Percentiles rank a stretch among this genome's conserved stretches.
phyloP scores from a whole-genome alignment of 2,888 invertebrate genomes.

The Hofmannophila pseudospretella region DNA sequence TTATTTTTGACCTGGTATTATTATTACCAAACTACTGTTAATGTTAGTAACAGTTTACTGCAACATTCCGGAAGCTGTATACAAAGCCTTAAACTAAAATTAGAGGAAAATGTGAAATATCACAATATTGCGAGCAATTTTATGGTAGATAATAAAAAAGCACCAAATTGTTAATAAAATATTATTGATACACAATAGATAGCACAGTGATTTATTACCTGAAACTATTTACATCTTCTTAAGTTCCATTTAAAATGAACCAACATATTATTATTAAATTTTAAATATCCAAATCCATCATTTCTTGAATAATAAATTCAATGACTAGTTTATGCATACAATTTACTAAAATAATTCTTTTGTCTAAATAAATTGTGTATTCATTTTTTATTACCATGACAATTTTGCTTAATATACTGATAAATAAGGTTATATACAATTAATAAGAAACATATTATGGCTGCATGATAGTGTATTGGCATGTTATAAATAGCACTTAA shows the following conservation, averaged over 20 bases:
- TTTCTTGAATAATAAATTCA: slow-evolving; percentile 13
- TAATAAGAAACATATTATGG: slow-evolving; percentile 68
- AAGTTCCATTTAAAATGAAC: slow-evolving; percentile 1
- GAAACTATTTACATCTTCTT: slow-evolving; percentile 58
- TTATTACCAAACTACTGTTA: slow-evolving; percentile 49
- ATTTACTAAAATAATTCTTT: slow-evolving; percentile 24
- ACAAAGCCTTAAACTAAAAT: slow-evolving; percentile 68
- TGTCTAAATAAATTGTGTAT: slow-evolving; percentile 24
- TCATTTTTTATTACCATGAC: slow-evolving; percentile 45
- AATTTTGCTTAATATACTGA: slow-evolving; percentile 70
- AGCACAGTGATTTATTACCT: slow-evolving; percentile 27
- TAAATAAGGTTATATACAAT: slow-evolving; percentile 73
- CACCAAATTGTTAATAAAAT: slow-evolving; percentile 64
- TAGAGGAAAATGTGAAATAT: slow-evolving; percentile 53
- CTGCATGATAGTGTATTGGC: slow-evolving; percentile 74
- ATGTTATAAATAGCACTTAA: slow-evolving; percentile 61
- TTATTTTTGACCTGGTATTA: slow-evolving; percentile 15
- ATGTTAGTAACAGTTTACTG: slow-evolving; percentile 71
- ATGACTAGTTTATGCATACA: slow-evolving; percentile 8
- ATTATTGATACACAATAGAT: slow-evolving; percentile 35
- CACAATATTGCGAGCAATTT: slow-evolving; percentile 61
- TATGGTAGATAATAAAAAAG: slow-evolving; percentile 42
- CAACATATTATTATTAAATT: not conserved
- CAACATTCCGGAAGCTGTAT: slow-evolving; percentile 77
- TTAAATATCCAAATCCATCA: slow-evolving; percentile 10